A percentile compares a stretch with the other conserved stretches of the same genome.
Evolutionary conservation across 2,888 invertebrate species (phyloP).

Genomic region (Glaucopsyche alexis): DNA sequence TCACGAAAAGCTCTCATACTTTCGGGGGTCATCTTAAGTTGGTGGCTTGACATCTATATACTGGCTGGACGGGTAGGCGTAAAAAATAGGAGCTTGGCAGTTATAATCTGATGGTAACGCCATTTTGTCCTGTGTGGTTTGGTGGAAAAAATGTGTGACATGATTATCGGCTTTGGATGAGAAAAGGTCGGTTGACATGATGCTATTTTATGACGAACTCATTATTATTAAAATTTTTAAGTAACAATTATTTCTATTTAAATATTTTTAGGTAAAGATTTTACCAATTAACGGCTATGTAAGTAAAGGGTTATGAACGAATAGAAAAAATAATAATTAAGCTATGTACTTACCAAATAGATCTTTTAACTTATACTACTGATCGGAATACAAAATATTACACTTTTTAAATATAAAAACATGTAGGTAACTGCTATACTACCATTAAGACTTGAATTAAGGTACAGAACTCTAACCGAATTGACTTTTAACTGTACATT

Average conservation of each 20-base stretch:
- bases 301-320: too few relatives aligned
- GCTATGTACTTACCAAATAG: too few relatives aligned
- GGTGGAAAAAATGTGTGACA: constrained; percentile 75
- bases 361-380: too few relatives aligned
- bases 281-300: too few relatives aligned
- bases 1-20: background rate
- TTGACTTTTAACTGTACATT: too few relatives aligned
- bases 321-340: too few relatives aligned
- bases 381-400: too few relatives aligned
- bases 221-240: background rate
- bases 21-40: constrained; percentile 47
- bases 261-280: constrained; percentile 5
- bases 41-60: constrained; percentile 55
- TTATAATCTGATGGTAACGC: constrained; percentile 80
- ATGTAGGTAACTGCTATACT: too few relatives aligned
- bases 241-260: background rate
- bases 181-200: constrained; percentile 57
- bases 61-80: constrained; percentile 71
- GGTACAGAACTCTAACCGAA: too few relatives aligned
- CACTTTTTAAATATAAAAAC: too few relatives aligned
- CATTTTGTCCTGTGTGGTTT: constrained; percentile 80
- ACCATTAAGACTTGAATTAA: too few relatives aligned
- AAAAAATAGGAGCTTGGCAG: constrained; percentile 74
- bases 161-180: constrained; percentile 69
- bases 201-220: background rate